Percentiles rank a stretch among this genome's conserved stretches.
Conservation (phyloP, 2,888 invertebrate species). For the Lamproptera curius region DNA sequence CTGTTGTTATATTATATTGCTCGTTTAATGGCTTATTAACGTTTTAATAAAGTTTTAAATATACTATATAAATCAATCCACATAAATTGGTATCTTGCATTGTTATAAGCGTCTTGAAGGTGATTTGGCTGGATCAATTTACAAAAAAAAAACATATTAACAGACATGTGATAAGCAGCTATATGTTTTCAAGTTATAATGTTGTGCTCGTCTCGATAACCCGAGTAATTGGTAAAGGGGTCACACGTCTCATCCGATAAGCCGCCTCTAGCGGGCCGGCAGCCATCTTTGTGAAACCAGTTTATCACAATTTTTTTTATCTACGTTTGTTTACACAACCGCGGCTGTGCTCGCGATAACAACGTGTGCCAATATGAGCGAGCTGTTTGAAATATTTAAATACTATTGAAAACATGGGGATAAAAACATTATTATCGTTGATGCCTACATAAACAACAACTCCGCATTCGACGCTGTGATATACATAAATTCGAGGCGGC, state of each 20-base stretch:
- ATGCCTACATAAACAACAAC: constrained; percentile 3
- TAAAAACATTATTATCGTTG: constrained; percentile 3
- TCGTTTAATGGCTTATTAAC: no score
- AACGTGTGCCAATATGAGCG: constrained; percentile 35
- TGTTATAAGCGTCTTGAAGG: no score
- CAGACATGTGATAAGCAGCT: neutral
- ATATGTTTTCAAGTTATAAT: constrained; percentile 11
- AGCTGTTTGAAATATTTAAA: constrained; percentile 18
- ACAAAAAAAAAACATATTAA: neutral
- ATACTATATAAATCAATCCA: no score
- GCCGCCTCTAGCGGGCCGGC: constrained; percentile 27
- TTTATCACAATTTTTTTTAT: constrained; percentile 50
- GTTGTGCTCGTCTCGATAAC: constrained; percentile 28
- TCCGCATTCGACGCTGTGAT: neutral
- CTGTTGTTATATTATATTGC: no score
- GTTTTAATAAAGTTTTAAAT: no score
- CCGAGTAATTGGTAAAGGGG: constrained; percentile 34
- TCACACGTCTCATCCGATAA: constrained; percentile 35
- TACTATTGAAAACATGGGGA: constrained; percentile 6
- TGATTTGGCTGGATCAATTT: neutral
- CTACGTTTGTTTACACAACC: constrained; percentile 53
- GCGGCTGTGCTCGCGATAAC: constrained; percentile 37
- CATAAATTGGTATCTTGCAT: no score
- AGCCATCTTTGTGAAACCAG: constrained; percentile 54
- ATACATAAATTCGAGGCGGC: no score